Conservation (phyloP, 2,888 invertebrate genomes). For the Drosophila mayaguana region DNA sequence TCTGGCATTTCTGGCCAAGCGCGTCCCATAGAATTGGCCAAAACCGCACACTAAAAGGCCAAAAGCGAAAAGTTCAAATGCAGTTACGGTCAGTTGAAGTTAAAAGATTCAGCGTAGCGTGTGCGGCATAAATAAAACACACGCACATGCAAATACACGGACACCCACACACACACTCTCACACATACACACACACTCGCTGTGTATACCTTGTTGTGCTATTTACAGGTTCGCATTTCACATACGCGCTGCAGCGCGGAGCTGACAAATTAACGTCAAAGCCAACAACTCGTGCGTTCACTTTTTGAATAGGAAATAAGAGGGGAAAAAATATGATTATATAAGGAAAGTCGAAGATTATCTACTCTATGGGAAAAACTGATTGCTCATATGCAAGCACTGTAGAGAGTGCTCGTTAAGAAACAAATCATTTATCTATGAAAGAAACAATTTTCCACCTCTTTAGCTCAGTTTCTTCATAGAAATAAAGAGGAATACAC, state of each 20-base stretch:
- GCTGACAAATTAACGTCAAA: conserved; percentile 63
- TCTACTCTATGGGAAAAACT: neutral
- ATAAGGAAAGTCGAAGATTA: neutral
- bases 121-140: conserved; percentile 50
- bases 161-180: neutral
- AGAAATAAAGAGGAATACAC: neutral
- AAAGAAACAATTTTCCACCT: neutral
- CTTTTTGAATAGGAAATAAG: conserved; percentile 25
- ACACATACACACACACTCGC: conserved; percentile 5
- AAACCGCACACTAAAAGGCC: conserved; percentile 1
- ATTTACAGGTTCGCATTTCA: conserved; percentile 40
- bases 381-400: neutral
- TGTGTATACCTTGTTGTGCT: conserved; percentile 38
- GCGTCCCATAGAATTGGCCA: neutral
- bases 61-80: conserved; percentile 14
- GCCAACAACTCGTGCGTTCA: conserved; percentile 45
- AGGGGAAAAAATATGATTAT: neutral
- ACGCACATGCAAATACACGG: neutral
- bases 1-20: neutral
- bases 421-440: neutral
- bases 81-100: conserved; percentile 16
- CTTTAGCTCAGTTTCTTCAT: neutral
- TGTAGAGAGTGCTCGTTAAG: neutral
- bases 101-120: conserved; percentile 47
- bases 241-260: conserved; percentile 35